Base-by-base conservation (phyloP, 2,888 invertebrate species). In the Dasysyrphus tricinctus region DNA sequence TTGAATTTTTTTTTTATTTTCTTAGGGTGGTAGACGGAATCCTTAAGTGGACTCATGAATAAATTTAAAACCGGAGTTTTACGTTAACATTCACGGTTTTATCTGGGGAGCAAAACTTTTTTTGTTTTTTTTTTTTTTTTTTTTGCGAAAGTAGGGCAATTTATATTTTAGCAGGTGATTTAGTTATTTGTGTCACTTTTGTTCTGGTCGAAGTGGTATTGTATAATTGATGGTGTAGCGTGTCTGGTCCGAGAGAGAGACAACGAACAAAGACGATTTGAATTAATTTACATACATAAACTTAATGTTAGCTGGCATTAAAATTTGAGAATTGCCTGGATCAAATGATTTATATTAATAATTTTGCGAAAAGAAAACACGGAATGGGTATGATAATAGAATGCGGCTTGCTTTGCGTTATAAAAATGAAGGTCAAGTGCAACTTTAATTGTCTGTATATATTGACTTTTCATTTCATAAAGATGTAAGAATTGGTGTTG, bases 131-230 rank as follows among this genome's bases (percentile, higher is more conserved):
- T n/a, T n/a, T n/a, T 63, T 59, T 16, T 3, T 39, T 34, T 51
- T 67, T 63, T 37, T 39, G 14, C 5, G 51, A 75, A 75, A 84
- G 70, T 63, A 56, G 61, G 39, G 9, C 65, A 63, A 80, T 84
- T 80, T 80, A 75, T 47, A 75, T 75, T 80, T 84, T 84, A 80
- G 65, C 83, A 84, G 83, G 80, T 84, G 70, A 75, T 84, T 84
- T 80, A 42, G 61, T 61, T 61, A 61, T 61, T 61, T 61, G 61
- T 42, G 61, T 42, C 61, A 61, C 14, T 61, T 39, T 72, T 39
- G 42, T 63, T 49, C 14, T 47, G 16, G 24, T 56, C 47, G 19
- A 61, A 72, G 56, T 47, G 72, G 29, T 59, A 29, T n/a, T 39
- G 56, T 56, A 19, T 44, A 47, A 34, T 76, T 37, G 47, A 59